Conservation (phyloP, 2,888 invertebrate genomes). For the Drosophila dives region DNA sequence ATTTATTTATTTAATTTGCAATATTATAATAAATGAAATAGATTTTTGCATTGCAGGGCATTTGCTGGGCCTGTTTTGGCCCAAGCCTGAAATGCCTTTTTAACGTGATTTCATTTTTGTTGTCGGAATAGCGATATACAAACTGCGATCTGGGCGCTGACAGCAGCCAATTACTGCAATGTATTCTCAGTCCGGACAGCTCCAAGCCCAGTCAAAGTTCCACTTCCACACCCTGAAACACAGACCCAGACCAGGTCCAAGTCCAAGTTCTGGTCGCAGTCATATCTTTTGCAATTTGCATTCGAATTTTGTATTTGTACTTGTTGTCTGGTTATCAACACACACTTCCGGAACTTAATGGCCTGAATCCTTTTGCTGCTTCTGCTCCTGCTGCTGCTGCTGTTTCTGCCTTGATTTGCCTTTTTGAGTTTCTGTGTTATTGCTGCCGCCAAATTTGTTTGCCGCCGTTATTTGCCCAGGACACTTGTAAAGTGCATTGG, state of each 20-base stretch:
- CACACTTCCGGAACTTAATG: constrained; percentile 84
- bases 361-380: constrained; percentile 84
- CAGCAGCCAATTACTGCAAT: constrained; percentile 68
- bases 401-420: constrained; percentile 56
- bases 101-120: constrained; percentile 31
- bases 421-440: constrained; percentile 27
- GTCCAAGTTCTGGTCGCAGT: constrained; percentile 20
- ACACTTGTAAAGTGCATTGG: constrained; percentile 72
- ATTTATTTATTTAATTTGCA: neutral
- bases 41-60: neutral
- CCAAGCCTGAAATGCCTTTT: constrained; percentile 19
- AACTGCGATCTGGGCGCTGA: constrained; percentile 2
- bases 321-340: constrained; percentile 81
- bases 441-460: constrained; percentile 12
- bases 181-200: constrained; percentile 55
- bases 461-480: constrained; percentile 24
- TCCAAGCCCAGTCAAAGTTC: neutral
- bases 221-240: neutral
- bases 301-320: constrained; percentile 46
- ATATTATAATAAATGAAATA: neutral
- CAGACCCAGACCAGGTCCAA: neutral
- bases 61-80: neutral
- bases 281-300: constrained; percentile 40
- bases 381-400: constrained; percentile 53
- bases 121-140: constrained; percentile 16